Evolutionary conservation across 2,797 vertebrate species (phyloP), one percentile per base, ranked within the genome.

Genomic region (Sebastes alutus): DNA sequence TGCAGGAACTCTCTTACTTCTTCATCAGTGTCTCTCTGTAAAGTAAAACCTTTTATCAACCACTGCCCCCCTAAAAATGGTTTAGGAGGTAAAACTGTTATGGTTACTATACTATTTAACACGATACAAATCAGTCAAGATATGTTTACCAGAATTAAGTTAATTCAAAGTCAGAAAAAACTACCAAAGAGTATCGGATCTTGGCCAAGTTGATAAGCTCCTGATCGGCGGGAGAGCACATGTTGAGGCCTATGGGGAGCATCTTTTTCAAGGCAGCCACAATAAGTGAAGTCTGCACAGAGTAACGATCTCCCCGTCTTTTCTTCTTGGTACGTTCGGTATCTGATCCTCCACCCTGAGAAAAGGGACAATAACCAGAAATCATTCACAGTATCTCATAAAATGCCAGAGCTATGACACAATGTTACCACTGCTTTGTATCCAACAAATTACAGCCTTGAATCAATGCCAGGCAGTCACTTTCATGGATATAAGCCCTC

Each of bases 211-310:
- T 91, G 90, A 99, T 98, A 71, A 99, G 97, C 82, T 99, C 98
- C 89, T 99, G 98, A 90, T 99, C 98, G 0, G 97, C 97, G 10
- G 98, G 97, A 0, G 98, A 97, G 91, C 98, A 99, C 98, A 99
- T 99, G 94, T 99, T 99, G 81, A 99, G 95, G 67, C 98, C 98
- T 0, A 99, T 98, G 75, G 98, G 98, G 20, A 99, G 93, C 97
- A 99, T 97, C 96, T 99, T 99, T 95, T 99, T 99, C 46, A 99
- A 93, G 0, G 97, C 96, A 60, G 98, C 98, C 81, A 99, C 98
- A 29, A 99, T 99, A 72, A 99, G 96, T 0, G 98, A 98, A 0
- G 97, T 99, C 91, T 97, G 98, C 75, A 98, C 94, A 0, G 97
- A 99, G 92, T 99, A 99, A 2, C 98, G 97, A 77, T 99, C 98